Evolutionary conservation across 2,797 vertebrate species (phyloP).

Genomic region (Apogon talboti): DNA sequence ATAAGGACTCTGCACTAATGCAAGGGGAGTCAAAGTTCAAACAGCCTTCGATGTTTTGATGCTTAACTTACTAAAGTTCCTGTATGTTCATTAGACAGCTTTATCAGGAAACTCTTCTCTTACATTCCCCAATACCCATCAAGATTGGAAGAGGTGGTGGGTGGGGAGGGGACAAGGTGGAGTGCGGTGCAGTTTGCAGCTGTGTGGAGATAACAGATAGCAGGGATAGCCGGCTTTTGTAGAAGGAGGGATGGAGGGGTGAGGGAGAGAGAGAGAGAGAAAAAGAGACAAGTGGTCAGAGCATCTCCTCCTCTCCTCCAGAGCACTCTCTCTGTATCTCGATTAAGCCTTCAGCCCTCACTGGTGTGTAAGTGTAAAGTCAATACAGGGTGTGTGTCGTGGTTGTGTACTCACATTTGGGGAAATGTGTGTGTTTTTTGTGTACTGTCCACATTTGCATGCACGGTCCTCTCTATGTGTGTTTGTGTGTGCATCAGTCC

Average conservation of each 20-base stretch:
- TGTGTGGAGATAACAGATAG: slow-evolving; percentile 84
- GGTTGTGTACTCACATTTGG: slow-evolving; percentile 2
- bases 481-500: slow-evolving; percentile 57
- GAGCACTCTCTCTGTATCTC: slow-evolving; percentile 67
- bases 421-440: slow-evolving; percentile 11
- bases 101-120: slow-evolving; percentile 89
- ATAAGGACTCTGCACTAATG: slow-evolving; percentile 86
- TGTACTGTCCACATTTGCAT: slow-evolving; percentile 58
- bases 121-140: slow-evolving; percentile 90
- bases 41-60: slow-evolving; percentile 90
- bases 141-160: slow-evolving; percentile 77
- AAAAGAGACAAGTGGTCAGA: slow-evolving; percentile 67
- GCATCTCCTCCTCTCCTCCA: slow-evolving; percentile 64
- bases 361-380: slow-evolving; percentile 66
- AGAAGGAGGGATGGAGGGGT: slow-evolving; percentile 73
- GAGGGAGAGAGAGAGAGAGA: slow-evolving; percentile 60
- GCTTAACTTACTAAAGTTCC: slow-evolving; percentile 91
- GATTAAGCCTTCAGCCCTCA: slow-evolving; percentile 74
- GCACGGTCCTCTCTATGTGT: slow-evolving; percentile 16
- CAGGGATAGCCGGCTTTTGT: slow-evolving; percentile 66
- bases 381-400: slow-evolving; percentile 51
- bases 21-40: slow-evolving; percentile 88
- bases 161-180: slow-evolving; percentile 64
- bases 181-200: slow-evolving; percentile 72
- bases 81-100: slow-evolving; percentile 94